Conservation (phyloP, 2,113 vertebrate genomes). For the Heteronetta atricapilla region DNA sequence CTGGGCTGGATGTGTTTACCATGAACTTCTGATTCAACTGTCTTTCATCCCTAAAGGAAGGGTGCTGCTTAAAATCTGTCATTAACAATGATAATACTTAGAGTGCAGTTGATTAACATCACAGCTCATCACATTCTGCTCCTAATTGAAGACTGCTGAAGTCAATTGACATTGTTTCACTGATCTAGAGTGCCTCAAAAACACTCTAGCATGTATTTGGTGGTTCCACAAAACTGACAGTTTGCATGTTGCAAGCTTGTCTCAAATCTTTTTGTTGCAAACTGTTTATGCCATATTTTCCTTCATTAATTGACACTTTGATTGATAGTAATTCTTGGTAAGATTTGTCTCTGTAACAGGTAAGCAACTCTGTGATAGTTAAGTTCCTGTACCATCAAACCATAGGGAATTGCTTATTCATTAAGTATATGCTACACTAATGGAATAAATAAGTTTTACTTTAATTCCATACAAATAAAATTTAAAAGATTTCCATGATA, state of each 20-base stretch:
- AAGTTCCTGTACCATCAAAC: neutral
- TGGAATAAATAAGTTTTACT: neutral
- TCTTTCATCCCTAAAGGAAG: neutral
- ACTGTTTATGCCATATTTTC: neutral
- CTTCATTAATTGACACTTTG: neutral
- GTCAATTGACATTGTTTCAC: neutral
- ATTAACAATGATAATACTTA: neutral
- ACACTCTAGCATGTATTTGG: neutral
- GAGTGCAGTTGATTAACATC: neutral
- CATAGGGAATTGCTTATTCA: neutral
- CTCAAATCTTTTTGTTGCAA: neutral
- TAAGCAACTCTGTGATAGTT: neutral
- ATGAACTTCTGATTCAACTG: neutral
- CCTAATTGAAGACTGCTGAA: neutral
- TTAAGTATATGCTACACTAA: neutral
- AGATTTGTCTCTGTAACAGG: neutral
- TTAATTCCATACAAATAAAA: neutral
- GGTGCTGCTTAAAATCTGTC: neutral
- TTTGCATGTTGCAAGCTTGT: neutral
- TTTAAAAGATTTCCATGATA: neutral
- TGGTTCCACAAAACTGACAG: neutral
- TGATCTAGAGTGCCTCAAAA: neutral
- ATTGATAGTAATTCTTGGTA: neutral
- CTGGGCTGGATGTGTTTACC: neutral
- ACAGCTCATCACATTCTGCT: neutral